These are phyloP conservation scores for Karalla daura DNA, from an alignment of 2,797 vertebrate species.

Conservation along the genomic window DNA sequence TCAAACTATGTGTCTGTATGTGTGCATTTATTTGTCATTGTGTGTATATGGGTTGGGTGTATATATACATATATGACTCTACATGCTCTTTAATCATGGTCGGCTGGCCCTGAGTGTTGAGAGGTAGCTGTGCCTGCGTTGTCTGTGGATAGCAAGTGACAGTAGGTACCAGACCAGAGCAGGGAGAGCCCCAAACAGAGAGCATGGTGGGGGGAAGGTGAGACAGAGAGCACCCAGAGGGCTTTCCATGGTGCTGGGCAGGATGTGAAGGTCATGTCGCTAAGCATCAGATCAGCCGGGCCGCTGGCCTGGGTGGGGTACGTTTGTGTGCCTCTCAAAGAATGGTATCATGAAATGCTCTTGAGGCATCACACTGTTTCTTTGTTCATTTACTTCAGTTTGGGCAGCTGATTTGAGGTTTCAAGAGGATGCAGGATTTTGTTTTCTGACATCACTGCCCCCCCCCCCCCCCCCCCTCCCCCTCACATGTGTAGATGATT, in stretches of 20 bases:
- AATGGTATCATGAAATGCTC: conserved; percentile 52
- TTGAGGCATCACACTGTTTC: conserved; percentile 46
- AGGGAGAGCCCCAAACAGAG: conserved; percentile 42
- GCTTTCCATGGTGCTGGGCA: conserved; percentile 56
- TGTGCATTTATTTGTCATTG: conserved; percentile 13
- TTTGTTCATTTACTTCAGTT: conserved; percentile 33
- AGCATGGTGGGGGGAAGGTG: conserved; percentile 37
- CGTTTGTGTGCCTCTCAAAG: conserved; percentile 39
- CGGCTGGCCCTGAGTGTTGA: conserved; percentile 46
- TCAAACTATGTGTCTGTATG: conserved; percentile 10
- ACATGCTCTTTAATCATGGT: conserved; percentile 38
- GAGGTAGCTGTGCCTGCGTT: conserved; percentile 26
- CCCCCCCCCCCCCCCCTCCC: too few species aligned
- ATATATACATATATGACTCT: conserved; percentile 21
- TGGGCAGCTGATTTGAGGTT: conserved; percentile 4
- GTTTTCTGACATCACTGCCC: background rate
- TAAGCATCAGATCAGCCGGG: conserved; percentile 78
- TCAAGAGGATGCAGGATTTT: background rate
- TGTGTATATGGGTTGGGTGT: conserved; percentile 1
- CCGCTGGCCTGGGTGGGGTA: conserved; percentile 55
- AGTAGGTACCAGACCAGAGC: conserved; percentile 53
- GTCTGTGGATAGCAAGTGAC: conserved; percentile 57
- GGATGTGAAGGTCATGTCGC: conserved; percentile 80
- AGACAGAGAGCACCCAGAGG: conserved; percentile 54
- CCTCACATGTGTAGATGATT: background rate